Base-by-base conservation (phyloP, 2,797 vertebrate genomes). In the Neosilurus hyrtlii region DNA sequence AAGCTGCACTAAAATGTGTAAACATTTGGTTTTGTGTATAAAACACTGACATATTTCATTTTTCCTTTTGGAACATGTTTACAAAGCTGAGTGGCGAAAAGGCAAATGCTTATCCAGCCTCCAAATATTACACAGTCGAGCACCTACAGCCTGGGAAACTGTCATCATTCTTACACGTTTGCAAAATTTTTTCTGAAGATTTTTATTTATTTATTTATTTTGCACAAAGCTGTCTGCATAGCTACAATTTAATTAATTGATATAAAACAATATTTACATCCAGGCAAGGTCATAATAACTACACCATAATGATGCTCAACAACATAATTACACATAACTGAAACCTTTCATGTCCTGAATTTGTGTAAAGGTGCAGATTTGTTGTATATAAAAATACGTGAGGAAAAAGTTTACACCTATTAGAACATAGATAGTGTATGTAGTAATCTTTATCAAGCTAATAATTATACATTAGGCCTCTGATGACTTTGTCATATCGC, bases 21-120 rank as follows among this genome's bases (percentile, higher is more conserved):
- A 79, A 52, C 61, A 79, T 79, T 79, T 11, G n/a, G 20, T 63
- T n/a, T 16, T 79, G 76, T 79, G 52, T 65, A 63, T 30, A 49
- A 18, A 30, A 51, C 62, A 20, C 14, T 65, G 76, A 65, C 61
- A 79, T 30, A 65, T 63, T 79, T 30, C 1, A 79, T 79, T 79
- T 79, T 65, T 79, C 62, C 24, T 30, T 63, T 26, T n/a, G 2
- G 59, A 65, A 79, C 20, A 30, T 65, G 76, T 65, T 79, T 65
- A 78, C 76, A 52, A 78, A 51, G 43, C 22, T 49, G 75, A 62
- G 22, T 20, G 59, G 75, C 43, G 51, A 78, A 78, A 78, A 63
- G 18, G 37, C 8, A n/a, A 78, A 59, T 79, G 76, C 65, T 79
- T 79, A 65, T 79, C 61, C 61, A 26, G 43, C 43, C 43, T 79